phyloP scores from a whole-genome alignment of 2,888 invertebrate species.

The Caenorhabditis macrosperma region DNA sequence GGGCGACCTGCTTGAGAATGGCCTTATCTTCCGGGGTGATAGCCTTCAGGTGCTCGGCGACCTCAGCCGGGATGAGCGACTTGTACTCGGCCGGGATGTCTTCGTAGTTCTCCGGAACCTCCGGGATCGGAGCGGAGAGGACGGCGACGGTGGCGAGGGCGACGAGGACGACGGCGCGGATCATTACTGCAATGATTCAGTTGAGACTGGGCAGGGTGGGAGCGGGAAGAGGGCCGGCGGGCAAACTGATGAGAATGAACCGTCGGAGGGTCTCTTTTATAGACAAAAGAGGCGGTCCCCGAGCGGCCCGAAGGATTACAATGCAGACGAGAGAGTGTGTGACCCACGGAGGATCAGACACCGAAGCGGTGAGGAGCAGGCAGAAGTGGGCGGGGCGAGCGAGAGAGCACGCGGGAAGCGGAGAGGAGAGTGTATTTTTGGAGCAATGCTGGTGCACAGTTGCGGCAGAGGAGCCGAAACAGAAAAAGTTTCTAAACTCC shows the following conservation, averaged over 20 bases:
- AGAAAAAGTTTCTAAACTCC: slow-evolving; percentile 23
- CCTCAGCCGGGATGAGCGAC: slow-evolving; percentile 76
- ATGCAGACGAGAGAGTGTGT: slow-evolving; percentile 18
- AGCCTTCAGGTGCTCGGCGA: slow-evolving; percentile 74
- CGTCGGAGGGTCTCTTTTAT: slow-evolving; percentile 31
- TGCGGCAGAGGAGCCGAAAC: slow-evolving; percentile 9
- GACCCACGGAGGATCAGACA: slow-evolving; percentile 1
- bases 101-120: slow-evolving; percentile 66
- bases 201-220: neutral
- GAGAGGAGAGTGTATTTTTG: slow-evolving; percentile 7
- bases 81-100: slow-evolving; percentile 77
- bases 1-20: slow-evolving; percentile 76
- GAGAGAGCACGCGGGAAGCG: slow-evolving; percentile 10
- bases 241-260: neutral
- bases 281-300: slow-evolving; percentile 18
- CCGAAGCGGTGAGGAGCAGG: neutral
- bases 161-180: slow-evolving; percentile 60
- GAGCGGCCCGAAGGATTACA: slow-evolving; percentile 23
- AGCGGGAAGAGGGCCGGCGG: neutral
- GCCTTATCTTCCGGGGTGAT: slow-evolving; percentile 77
- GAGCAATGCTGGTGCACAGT: neutral
- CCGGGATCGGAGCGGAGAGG: slow-evolving; percentile 68
- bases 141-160: slow-evolving; percentile 63
- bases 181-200: slow-evolving; percentile 50
- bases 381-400: slow-evolving; percentile 27